A percentile compares a stretch with the other conserved stretches of the same genome.
These are phyloP conservation scores for Psix sp. DNA, from an alignment of 1,140 invertebrate genomes.

Conservation along the genomic window DNA sequence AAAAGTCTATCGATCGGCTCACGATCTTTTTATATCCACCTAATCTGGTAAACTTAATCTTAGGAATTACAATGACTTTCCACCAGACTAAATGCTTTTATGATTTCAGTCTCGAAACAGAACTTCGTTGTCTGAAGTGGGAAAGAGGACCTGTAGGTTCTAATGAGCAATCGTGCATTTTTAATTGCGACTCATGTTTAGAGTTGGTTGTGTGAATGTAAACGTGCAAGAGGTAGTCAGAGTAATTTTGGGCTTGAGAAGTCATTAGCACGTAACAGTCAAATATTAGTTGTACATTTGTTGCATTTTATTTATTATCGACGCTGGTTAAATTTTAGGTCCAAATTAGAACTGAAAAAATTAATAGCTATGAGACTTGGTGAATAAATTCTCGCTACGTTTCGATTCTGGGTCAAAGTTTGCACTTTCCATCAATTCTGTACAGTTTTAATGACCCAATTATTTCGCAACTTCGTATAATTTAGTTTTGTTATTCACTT, in stretches of 20 bases:
- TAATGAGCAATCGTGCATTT: constrained; percentile 54
- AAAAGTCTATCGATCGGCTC: constrained; percentile 67
- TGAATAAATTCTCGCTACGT: constrained; percentile 9
- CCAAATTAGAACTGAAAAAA: neutral
- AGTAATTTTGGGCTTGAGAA: constrained; percentile 7
- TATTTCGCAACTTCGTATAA: too few relatives aligned
- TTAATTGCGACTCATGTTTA: constrained; percentile 30
- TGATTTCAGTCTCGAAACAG: constrained; percentile 21
- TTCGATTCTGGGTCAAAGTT: constrained; percentile 23
- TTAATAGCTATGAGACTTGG: constrained; percentile 1
- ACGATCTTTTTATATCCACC: constrained; percentile 62
- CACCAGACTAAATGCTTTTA: too few relatives aligned
- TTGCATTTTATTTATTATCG: constrained; percentile 25
- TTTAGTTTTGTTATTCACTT: too few relatives aligned
- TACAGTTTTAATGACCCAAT: constrained; percentile 18
- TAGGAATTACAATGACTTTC: constrained; percentile 44
- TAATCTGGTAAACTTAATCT: constrained; percentile 54
- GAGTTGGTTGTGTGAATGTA: constrained; percentile 4
- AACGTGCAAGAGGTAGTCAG: neutral
- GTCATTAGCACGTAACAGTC: constrained; percentile 46
- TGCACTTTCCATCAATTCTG: constrained; percentile 22
- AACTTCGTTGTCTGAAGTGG: constrained; percentile 26
- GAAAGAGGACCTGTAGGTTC: constrained; percentile 33
- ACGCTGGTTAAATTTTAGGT: constrained; percentile 4
- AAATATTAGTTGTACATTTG: constrained; percentile 44